These are phyloP conservation scores for Diabrotica undecimpunctata DNA, from an alignment of 1,140 invertebrate species.

Conservation along the genomic window DNA sequence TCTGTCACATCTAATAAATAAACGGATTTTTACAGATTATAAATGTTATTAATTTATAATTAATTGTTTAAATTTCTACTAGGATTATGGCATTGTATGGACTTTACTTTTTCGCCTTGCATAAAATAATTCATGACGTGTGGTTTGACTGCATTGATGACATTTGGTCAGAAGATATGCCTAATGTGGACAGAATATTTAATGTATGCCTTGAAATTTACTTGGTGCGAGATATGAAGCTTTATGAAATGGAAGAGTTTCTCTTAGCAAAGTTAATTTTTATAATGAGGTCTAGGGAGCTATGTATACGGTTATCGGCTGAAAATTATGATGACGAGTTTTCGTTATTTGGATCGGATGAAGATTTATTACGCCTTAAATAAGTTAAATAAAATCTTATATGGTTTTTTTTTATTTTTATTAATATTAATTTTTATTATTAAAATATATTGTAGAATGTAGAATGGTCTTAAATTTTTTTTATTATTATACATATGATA, in stretches of 20 bases:
- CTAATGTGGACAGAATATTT: constrained; percentile 12
- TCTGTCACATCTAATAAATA: too few species aligned
- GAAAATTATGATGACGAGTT: not conserved
- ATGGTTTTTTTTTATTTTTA: too few species aligned
- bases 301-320: constrained; percentile 18
- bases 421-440: too few species aligned
- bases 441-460: too few species aligned
- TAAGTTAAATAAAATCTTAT: too few species aligned
- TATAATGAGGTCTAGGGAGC: constrained; percentile 27
- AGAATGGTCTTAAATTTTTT: too few species aligned
- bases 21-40: too few species aligned
- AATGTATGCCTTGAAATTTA: constrained; percentile 24
- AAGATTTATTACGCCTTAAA: too few species aligned
- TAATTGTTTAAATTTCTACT: too few species aligned
- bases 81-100: constrained; percentile 25
- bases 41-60: too few species aligned
- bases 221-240: constrained; percentile 25
- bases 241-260: constrained; percentile 26
- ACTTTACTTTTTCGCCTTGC: constrained; percentile 24
- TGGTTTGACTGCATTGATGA: constrained; percentile 1
- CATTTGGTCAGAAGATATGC: constrained; percentile 25
- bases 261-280: constrained; percentile 24
- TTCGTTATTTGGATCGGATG: not conserved
- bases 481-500: too few species aligned
- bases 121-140: not conserved